These are phyloP conservation scores for Drosophila repleta DNA, from an alignment of 1,140 invertebrate genomes.

Conservation along the genomic window DNA sequence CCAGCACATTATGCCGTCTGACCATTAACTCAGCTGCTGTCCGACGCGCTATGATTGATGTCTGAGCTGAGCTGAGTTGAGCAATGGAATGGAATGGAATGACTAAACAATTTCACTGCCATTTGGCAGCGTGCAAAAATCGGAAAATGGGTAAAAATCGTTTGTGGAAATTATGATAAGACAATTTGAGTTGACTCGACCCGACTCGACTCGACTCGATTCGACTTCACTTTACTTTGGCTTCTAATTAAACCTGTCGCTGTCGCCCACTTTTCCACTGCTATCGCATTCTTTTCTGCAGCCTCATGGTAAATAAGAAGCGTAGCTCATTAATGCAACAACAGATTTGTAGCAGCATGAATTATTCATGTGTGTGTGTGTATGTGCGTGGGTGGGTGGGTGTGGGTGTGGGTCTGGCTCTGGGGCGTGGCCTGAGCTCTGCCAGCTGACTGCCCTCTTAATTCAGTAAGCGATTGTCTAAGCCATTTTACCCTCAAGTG, in stretches of 20 bases:
- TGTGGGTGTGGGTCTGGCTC: no score
- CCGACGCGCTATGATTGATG: slow-evolving; percentile 68
- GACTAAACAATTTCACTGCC: slow-evolving; percentile 65
- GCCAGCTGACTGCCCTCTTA: slow-evolving; percentile 43
- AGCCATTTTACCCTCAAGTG: slow-evolving; percentile 51
- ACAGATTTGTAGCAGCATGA: slow-evolving; percentile 55
- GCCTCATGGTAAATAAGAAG: slow-evolving; percentile 80
- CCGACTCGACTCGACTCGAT: slow-evolving; percentile 28
- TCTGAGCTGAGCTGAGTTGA: slow-evolving; percentile 15
- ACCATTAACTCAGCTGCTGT: slow-evolving; percentile 73
- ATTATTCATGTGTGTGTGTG: slow-evolving; percentile 65
- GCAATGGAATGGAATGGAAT: slow-evolving; percentile 22
- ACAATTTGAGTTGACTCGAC: slow-evolving; percentile 66
- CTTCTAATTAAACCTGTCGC: slow-evolving; percentile 73
- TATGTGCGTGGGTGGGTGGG: slow-evolving; percentile 20
- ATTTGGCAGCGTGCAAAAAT: slow-evolving; percentile 61
- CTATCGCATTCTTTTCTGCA: slow-evolving; percentile 52
- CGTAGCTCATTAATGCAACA: slow-evolving; percentile 70
- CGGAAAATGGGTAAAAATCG: slow-evolving; percentile 41
- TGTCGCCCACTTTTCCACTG: slow-evolving; percentile 24
- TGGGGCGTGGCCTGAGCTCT: slow-evolving; percentile 36
- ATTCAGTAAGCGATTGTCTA: slow-evolving; percentile 49
- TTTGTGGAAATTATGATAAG: slow-evolving; percentile 70
- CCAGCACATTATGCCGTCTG: slow-evolving; percentile 68
- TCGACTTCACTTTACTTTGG: slow-evolving; percentile 24